These are phyloP conservation scores for Deroplatys truncata DNA, from an alignment of 2,888 invertebrate genomes.

Conservation along the genomic window DNA sequence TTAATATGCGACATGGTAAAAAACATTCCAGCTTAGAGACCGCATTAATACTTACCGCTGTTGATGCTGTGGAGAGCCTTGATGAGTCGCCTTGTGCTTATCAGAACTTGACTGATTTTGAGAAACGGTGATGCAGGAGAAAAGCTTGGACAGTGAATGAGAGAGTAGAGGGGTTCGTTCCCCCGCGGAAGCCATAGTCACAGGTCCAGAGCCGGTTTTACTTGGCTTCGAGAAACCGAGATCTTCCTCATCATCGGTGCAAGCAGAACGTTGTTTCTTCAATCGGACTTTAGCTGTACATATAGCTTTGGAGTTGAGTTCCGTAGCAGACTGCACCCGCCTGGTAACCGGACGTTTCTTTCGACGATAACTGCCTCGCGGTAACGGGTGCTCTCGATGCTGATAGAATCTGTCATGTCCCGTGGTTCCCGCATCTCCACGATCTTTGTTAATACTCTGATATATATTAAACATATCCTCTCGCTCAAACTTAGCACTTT, in stretches of 20 bases:
- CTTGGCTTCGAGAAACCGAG: background rate
- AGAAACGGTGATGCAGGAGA: slow-evolving; percentile 1
- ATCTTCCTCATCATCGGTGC: slow-evolving; percentile 59
- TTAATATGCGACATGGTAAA: too few relatives aligned
- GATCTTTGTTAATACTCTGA: slow-evolving; percentile 58
- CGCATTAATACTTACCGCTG: background rate
- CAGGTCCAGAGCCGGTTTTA: background rate
- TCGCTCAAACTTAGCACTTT: background rate
- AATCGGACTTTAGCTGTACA: slow-evolving; percentile 36
- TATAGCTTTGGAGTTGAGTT: slow-evolving; percentile 50
- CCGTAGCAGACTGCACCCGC: slow-evolving; percentile 65
- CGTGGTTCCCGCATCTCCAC: slow-evolving; percentile 57
- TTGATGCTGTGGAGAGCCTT: background rate
- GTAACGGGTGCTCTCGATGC: slow-evolving; percentile 54
- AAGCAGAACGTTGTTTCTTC: slow-evolving; percentile 51
- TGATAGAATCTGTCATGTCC: slow-evolving; percentile 75
- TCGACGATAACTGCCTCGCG: slow-evolving; percentile 44
- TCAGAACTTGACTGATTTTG: background rate
- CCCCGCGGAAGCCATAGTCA: slow-evolving; percentile 45
- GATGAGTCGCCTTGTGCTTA: background rate
- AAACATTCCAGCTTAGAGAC: too few relatives aligned
- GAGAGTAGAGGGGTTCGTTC: slow-evolving; percentile 58
- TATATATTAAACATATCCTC: slow-evolving; percentile 69
- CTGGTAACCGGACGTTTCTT: slow-evolving; percentile 49
- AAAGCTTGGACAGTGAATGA: slow-evolving; percentile 67